Percentiles rank a stretch among this genome's conserved stretches.
These are phyloP conservation scores for Chydorus sphaericus DNA, from an alignment of 2,888 invertebrate genomes.

Conservation along the genomic window DNA sequence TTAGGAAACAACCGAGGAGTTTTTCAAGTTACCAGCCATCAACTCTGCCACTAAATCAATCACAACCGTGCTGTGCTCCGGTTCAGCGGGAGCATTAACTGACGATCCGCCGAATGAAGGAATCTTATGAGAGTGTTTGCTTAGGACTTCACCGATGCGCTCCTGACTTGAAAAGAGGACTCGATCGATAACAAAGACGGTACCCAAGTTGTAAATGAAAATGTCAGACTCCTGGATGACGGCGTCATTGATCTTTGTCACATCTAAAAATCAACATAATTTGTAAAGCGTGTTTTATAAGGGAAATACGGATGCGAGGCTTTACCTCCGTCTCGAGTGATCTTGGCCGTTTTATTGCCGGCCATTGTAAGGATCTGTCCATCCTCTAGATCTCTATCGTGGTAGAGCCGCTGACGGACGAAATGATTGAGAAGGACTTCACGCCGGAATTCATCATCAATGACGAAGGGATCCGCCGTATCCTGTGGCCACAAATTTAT, in stretches of 20 bases:
- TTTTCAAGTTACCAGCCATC: too few relatives aligned
- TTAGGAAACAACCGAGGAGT: too few relatives aligned
- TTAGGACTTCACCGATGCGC: conserved; percentile 4
- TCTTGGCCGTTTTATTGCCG: conserved; percentile 39
- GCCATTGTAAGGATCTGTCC: conserved; percentile 38
- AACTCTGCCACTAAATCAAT: background rate
- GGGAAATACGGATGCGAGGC: background rate
- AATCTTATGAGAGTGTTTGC: conserved; percentile 9
- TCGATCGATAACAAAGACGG: conserved; percentile 46
- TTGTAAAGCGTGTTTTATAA: background rate
- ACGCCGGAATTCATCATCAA: conserved; percentile 25
- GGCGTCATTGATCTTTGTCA: conserved; percentile 36
- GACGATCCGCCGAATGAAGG: conserved; percentile 3
- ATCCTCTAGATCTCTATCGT: conserved; percentile 39
- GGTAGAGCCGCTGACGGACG: conserved; percentile 42
- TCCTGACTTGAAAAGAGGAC: conserved; percentile 32
- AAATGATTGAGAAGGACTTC: conserved; percentile 45
- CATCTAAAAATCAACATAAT: background rate
- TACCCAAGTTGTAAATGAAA: conserved; percentile 47
- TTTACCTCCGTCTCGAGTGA: conserved; percentile 34
- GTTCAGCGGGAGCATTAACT: background rate
- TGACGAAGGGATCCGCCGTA: conserved; percentile 18
- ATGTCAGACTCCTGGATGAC: conserved; percentile 44
- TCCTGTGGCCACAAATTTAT: conserved; percentile 16
- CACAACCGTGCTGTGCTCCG: background rate